Evolutionary conservation across 2,888 invertebrate species (phyloP).

Genomic region (Nebria brevicollis): DNA sequence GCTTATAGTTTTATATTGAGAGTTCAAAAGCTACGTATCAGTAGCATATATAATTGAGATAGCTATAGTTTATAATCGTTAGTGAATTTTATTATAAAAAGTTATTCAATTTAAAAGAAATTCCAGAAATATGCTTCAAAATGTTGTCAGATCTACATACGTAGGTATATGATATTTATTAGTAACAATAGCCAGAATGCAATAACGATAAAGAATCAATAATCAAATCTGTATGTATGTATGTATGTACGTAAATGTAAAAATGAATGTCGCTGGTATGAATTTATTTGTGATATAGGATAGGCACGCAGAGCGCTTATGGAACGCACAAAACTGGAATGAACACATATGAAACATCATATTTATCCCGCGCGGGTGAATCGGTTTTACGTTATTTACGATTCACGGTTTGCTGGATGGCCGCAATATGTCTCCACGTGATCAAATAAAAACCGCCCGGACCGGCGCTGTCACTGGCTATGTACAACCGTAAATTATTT

Average conservation of each 20-base stretch:
- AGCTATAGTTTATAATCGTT: too few species aligned
- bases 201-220: slow-evolving; percentile 42
- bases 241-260: not conserved
- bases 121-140: too few species aligned
- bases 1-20: too few species aligned
- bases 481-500: slow-evolving; percentile 51
- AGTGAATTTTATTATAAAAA: too few species aligned
- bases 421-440: slow-evolving; percentile 50
- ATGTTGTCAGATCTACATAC: too few species aligned
- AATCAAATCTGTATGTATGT: slow-evolving; percentile 14
- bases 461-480: slow-evolving; percentile 45
- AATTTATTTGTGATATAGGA: not conserved
- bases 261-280: not conserved
- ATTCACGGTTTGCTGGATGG: slow-evolving; percentile 50
- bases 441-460: slow-evolving; percentile 49
- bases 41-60: too few species aligned
- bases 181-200: not conserved
- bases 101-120: too few species aligned
- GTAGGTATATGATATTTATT: too few species aligned
- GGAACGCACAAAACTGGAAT: slow-evolving; percentile 31
- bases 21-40: too few species aligned
- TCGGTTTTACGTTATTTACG: slow-evolving; percentile 51
- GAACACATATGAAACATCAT: slow-evolving; percentile 47
- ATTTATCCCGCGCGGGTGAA: slow-evolving; percentile 43
- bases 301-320: slow-evolving; percentile 9